Conservation (phyloP, 2,797 vertebrate species). For the Schizothorax lantsangensis region DNA sequence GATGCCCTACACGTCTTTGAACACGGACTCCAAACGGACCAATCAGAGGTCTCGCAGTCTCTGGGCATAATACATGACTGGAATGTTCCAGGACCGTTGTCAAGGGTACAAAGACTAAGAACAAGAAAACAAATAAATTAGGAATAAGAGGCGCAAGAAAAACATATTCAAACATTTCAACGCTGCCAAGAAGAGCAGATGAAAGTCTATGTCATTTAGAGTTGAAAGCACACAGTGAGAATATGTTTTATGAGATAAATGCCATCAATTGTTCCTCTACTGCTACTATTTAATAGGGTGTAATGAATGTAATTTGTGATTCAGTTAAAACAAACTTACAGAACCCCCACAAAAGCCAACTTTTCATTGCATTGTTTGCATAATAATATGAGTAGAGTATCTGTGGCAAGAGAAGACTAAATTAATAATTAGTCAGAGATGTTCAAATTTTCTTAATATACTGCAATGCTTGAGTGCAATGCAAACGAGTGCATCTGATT, state of each 20-base stretch:
- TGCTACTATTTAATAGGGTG: neutral
- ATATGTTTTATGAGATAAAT: conserved; percentile 6
- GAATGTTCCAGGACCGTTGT: conserved; percentile 80
- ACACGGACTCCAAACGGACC: conserved; percentile 91
- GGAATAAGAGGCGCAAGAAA: neutral
- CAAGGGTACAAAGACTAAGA: conserved; percentile 86
- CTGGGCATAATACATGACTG: conserved; percentile 87
- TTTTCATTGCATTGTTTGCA: neutral
- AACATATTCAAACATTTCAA: conserved; percentile 34
- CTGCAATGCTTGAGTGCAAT: neutral
- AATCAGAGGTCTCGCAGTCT: conserved; percentile 86
- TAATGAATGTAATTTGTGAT: neutral
- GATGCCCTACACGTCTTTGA: conserved; percentile 84
- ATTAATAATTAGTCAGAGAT: neutral
- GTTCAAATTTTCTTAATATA: neutral
- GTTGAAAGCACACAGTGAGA: conserved; percentile 1
- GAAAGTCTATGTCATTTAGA: conserved; percentile 10
- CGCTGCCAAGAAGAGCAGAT: conserved; percentile 1
- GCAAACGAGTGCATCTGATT: neutral
- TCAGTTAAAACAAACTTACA: neutral
- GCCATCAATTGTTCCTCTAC: neutral
- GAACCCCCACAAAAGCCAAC: neutral
- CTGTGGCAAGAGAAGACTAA: neutral
- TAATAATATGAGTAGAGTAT: neutral
- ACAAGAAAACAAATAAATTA: conserved; percentile 50